Evolutionary conservation across 2,888 invertebrate species (phyloP), one percentile per base, ranked within the genome.

Genomic region (Cheilosia vernalis): DNA sequence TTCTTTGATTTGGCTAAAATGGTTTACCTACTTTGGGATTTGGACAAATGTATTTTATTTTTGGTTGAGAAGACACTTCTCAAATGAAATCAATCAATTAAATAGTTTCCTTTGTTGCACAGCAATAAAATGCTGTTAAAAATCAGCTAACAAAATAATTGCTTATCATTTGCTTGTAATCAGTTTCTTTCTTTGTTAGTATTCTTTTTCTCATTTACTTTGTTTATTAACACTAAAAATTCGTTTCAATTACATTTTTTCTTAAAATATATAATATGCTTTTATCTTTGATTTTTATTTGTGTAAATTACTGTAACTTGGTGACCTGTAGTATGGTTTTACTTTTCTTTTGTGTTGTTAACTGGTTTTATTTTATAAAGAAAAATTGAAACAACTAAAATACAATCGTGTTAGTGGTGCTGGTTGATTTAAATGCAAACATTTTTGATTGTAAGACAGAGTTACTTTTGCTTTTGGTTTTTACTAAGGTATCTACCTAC

Each of bases 121-220:
- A 60, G 66, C 60, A 74, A 33, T 33, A 49, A 73, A 73, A 79
- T 58, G 63, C 84, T 55, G 17, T 55, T 64, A 80, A 69, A 85
- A 77, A 80, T 77, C 42, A 80, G 81, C 40, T 85, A 76, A 66
- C 70, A 77, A 81, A 80, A 85, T 85, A 85, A 81, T 81, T 81
- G 77, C 76, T 80, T 76, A 53, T 80, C 70, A 60, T 79, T 79
- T 79, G 60, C 49, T 37, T 55, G n/a, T 80, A 58, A 67, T 74
- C 67, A 55, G 17, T 33, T 17, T 55, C 10, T 40, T 61, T 40
- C 15, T 40, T 55, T 33, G 13, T 58, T 24, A 47, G 55, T 55
- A 33, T 40, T 58, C 30, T 33, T 60, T 47, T 49, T 37, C 27
- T 53, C 13, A 15, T 58, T 42, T 77, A 19, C 33, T 64, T 58